Conservation (phyloP, 2,113 vertebrate species). For the Nibea albiflora region DNA sequence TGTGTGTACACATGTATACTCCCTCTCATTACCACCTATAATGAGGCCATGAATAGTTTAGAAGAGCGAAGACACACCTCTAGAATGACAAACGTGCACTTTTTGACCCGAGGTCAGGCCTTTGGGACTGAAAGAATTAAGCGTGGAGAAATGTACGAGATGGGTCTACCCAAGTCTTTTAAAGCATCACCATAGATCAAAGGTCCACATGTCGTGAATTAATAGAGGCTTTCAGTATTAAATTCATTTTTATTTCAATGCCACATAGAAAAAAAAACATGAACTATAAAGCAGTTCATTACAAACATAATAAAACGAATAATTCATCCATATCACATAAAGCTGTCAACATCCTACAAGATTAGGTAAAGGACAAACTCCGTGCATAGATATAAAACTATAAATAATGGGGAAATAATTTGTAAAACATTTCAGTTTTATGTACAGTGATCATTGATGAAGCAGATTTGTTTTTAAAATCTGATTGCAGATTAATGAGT, state of each 20-base stretch:
- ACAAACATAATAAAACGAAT: neutral
- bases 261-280: neutral
- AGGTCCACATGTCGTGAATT: no score
- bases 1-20: constrained; percentile 23
- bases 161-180: neutral
- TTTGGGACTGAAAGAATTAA: neutral
- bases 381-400: no score
- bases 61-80: constrained; percentile 16
- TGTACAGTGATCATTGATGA: neutral
- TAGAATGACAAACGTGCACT: constrained; percentile 41
- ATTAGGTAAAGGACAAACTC: neutral
- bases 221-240: neutral
- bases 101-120: constrained; percentile 21
- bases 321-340: neutral
- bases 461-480: neutral
- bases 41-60: constrained; percentile 64
- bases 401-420: neutral
- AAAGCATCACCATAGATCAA: neutral
- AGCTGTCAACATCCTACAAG: neutral
- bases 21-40: constrained; percentile 49
- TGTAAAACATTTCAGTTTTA: neutral
- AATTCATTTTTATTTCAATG: neutral
- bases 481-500: neutral
- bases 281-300: neutral
- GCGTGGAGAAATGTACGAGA: neutral